These are phyloP conservation scores for Loriculus beryllinus DNA, from an alignment of 2,797 vertebrate species.

Conservation along the genomic window DNA sequence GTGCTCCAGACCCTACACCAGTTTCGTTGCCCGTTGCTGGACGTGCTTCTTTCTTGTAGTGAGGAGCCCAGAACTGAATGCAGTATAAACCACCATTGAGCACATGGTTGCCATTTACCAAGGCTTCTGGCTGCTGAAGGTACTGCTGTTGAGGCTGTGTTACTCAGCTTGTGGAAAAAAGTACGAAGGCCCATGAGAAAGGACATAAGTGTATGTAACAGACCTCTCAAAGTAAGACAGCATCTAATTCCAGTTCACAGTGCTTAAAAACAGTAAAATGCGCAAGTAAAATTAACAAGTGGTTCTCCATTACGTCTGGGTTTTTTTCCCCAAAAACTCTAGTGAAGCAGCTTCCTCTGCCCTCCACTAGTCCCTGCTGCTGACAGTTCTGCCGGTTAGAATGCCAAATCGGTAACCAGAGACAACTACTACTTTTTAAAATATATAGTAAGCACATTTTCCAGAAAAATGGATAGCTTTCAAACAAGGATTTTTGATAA, in stretches of 20 bases:
- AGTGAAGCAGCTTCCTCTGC: background rate
- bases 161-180: too few relatives aligned
- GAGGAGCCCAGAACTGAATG: background rate
- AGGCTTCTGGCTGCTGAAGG: background rate
- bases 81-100: background rate
- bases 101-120: background rate
- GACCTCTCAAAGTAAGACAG: too few relatives aligned
- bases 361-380: too few relatives aligned
- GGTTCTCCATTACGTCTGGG: background rate
- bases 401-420: background rate
- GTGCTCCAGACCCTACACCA: background rate
- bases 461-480: background rate
- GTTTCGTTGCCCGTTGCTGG: background rate
- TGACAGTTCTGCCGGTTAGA: background rate
- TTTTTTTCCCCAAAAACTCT: background rate
- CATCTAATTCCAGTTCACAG: too few relatives aligned
- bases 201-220: background rate
- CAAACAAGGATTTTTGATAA: background rate
- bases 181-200: rapidly evolving
- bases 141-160: rapidly evolving
- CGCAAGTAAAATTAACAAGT: background rate
- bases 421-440: background rate
- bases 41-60: background rate
- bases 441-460: background rate
- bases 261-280: background rate